A percentile compares a stretch with the other conserved stretches of the same genome.
Evolutionary conservation across 1,140 invertebrate genomes (phyloP).

Genomic region (Choristoneura fumiferana): DNA sequence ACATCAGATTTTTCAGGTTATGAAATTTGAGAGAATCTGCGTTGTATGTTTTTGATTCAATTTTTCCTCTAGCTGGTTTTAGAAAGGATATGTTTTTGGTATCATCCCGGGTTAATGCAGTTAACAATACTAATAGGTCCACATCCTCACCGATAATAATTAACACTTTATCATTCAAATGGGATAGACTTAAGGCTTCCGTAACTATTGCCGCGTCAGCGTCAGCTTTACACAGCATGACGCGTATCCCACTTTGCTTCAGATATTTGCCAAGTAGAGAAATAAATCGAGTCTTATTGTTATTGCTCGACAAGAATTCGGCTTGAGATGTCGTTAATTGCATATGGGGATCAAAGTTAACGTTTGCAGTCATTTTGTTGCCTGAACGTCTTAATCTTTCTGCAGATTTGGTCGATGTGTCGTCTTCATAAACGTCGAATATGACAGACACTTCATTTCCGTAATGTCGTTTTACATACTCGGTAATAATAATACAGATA

Average conservation of each 20-base stretch:
- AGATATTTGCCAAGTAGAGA: not conserved
- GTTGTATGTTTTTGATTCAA: not conserved
- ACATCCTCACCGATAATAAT: conserved; percentile 18
- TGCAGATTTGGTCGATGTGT: not conserved
- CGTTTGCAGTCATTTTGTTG: not conserved
- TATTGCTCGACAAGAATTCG: not conserved
- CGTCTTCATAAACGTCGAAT: not conserved
- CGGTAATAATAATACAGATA: not conserved
- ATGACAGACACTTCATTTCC: not conserved
- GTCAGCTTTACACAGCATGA: not conserved
- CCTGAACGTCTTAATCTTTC: not conserved
- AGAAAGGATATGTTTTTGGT: conserved; percentile 16
- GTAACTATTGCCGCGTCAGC: conserved; percentile 1
- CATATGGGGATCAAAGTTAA: not conserved
- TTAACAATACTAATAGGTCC: conserved; percentile 1
- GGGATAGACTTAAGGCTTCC: not conserved
- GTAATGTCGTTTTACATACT: not conserved
- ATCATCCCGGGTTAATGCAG: conserved; percentile 1
- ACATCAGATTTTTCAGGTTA: not conserved
- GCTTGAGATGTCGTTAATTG: not conserved
- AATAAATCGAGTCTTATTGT: conserved; percentile 19
- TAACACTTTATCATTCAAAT: not conserved
- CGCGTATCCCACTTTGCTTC: not conserved
- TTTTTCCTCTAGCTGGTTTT: conserved; percentile 11
- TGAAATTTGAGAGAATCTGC: not conserved